These are phyloP conservation scores for Phalacrocorax brasilianus DNA, from an alignment of 2,113 vertebrate species.

Conservation along the genomic window DNA sequence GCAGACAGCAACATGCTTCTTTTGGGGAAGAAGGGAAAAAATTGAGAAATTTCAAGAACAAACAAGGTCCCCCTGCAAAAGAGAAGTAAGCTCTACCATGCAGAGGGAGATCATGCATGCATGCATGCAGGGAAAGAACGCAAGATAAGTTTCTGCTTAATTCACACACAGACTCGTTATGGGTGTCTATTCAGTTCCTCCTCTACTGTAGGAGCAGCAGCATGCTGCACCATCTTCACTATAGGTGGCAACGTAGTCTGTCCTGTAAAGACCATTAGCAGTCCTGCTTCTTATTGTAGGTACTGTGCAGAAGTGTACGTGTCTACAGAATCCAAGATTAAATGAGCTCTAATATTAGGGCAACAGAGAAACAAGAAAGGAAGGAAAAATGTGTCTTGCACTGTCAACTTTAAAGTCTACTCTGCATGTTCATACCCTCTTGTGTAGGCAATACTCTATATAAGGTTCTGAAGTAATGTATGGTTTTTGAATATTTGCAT, in stretches of 20 bases:
- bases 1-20: not conserved
- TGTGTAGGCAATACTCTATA: not conserved
- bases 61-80: not conserved
- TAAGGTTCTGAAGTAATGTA: conserved; percentile 24
- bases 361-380: not conserved
- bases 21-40: not conserved
- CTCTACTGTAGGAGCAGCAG: not conserved
- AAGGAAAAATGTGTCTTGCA: not conserved
- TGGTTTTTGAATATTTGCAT: conserved; percentile 48
- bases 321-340: not conserved
- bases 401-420: not conserved
- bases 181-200: not conserved
- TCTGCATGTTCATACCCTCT: not conserved
- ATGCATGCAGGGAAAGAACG: accelerated
- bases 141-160: not conserved
- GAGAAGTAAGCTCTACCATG: not conserved
- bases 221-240: not conserved
- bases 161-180: not conserved
- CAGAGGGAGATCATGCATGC: not conserved
- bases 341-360: not conserved
- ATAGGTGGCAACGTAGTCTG: not conserved
- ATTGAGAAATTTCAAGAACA: not conserved
- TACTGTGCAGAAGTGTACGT: not conserved
- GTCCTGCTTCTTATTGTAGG: not conserved
- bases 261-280: not conserved